Conservation (phyloP, 2,797 vertebrate species). For the Sphaeramia orbicularis region DNA sequence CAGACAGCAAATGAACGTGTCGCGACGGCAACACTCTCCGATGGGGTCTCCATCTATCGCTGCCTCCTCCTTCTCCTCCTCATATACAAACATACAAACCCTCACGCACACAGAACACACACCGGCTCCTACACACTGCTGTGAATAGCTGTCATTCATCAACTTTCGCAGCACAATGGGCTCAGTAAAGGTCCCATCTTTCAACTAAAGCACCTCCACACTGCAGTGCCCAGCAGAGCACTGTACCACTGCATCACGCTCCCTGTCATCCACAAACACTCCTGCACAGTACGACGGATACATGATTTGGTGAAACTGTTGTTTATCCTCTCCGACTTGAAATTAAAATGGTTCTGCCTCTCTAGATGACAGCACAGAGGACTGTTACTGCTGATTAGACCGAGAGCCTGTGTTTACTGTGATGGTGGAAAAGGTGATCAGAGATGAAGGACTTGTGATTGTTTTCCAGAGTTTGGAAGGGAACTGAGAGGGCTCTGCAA, state of each 20-base stretch:
- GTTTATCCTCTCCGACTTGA: constrained; percentile 45
- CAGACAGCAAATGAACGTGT: constrained; percentile 75
- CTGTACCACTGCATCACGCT: constrained; percentile 46
- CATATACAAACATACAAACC: constrained; percentile 36
- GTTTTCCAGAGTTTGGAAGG: neutral
- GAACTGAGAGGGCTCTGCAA: neutral
- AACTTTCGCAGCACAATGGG: constrained; percentile 71
- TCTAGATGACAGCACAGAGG: constrained; percentile 13
- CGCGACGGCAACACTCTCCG: constrained; percentile 43
- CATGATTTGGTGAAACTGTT: constrained; percentile 45
- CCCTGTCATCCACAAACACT: constrained; percentile 49
- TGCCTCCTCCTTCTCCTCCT: constrained; percentile 35
- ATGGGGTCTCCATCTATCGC: constrained; percentile 66
- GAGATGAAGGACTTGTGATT: neutral
- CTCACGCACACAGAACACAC: constrained; percentile 6
- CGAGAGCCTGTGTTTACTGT: neutral
- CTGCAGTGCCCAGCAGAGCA: constrained; percentile 47
- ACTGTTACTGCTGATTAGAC: constrained; percentile 40
- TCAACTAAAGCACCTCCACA: constrained; percentile 68
- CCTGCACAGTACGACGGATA: constrained; percentile 28
- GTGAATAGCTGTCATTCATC: constrained; percentile 80
- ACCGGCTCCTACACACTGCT: constrained; percentile 31
- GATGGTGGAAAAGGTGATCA: neutral
- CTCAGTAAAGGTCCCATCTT: constrained; percentile 72
- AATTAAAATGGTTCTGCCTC: constrained; percentile 46